Evolutionary conservation across 2,113 vertebrate species (phyloP).

Genomic region (Chitala chitala): DNA sequence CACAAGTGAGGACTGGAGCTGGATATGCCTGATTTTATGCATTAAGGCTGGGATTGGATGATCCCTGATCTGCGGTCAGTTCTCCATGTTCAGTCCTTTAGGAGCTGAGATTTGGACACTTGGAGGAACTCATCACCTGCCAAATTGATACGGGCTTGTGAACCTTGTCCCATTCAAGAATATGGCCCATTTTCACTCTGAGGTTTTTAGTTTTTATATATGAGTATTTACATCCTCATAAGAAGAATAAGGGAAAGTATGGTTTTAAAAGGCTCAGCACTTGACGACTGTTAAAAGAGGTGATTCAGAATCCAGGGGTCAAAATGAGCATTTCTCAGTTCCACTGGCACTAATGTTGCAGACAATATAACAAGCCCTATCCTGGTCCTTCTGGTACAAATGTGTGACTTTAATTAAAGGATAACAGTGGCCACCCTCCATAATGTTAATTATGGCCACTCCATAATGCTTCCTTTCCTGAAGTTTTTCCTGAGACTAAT

Average conservation of each 20-base stretch:
- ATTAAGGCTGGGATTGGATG: neutral
- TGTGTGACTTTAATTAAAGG: neutral
- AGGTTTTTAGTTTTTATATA: neutral
- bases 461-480: too few relatives aligned
- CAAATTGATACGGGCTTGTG: neutral
- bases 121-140: neutral
- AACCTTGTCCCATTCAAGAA: neutral
- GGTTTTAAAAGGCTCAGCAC: conserved; percentile 27
- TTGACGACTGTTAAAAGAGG: conserved; percentile 45
- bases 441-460: too few relatives aligned
- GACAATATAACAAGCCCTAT: conserved; percentile 36
- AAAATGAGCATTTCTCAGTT: conserved; percentile 52
- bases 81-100: conserved; percentile 51
- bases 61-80: conserved; percentile 24
- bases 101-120: conserved; percentile 25
- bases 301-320: conserved; percentile 36
- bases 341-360: conserved; percentile 43
- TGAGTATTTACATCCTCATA: neutral
- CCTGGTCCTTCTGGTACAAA: neutral
- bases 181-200: neutral
- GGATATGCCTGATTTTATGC: neutral
- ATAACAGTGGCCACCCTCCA: neutral
- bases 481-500: neutral
- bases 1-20: neutral
- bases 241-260: neutral